These are phyloP conservation scores for cattle (Bos taurus) DNA, from an alignment of 2,113 vertebrate genomes.

Conservation along the genomic window ARS-UCD2.0 NC_037337.1:21424001-21424500, in stretches of 20 bases:
- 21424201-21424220: slow-evolving; percentile 75
- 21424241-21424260: slow-evolving; percentile 63
- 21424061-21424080: slow-evolving; percentile 58
- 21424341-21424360: slow-evolving; percentile 31
- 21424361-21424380: slow-evolving; percentile 56
- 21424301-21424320: slow-evolving; percentile 62
- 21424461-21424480: background rate
- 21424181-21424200: slow-evolving; percentile 57
- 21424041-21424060: slow-evolving; percentile 49
- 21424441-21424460: slow-evolving; percentile 28
- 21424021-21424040: slow-evolving; percentile 38
- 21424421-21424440: slow-evolving; percentile 45
- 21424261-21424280: background rate
- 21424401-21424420: background rate
- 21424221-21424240: slow-evolving; percentile 60
- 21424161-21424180: slow-evolving; percentile 33
- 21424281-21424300: slow-evolving; percentile 60
- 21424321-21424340: slow-evolving; percentile 53
- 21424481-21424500: background rate
- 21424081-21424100: slow-evolving; percentile 72
- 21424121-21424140: slow-evolving; percentile 69
- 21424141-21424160: slow-evolving; percentile 58
- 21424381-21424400: slow-evolving; percentile 39
- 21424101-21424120: slow-evolving; percentile 77
- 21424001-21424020: slow-evolving; percentile 49